Evolutionary conservation across 2,888 invertebrate genomes (phyloP), one percentile per base, ranked within the genome.

Genomic region (Branchipolynoe longqiensis): DNA sequence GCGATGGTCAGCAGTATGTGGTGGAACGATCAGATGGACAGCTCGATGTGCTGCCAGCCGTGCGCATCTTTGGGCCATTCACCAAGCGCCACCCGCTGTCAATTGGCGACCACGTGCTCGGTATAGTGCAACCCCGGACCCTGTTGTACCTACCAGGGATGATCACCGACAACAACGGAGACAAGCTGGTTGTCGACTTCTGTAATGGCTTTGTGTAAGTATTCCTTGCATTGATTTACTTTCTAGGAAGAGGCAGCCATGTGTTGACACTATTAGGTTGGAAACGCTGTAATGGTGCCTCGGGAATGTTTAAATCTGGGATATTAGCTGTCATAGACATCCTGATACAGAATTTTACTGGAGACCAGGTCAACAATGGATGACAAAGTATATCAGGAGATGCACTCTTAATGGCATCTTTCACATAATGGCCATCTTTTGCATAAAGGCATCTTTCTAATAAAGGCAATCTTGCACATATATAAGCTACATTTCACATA

Each of bases 21-120:
- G 81, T 93, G 22, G 90, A 91, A 78, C 92, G 92, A 91, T 86
- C 90, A 28, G 91, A 92, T 86, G 91, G 92, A 0, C 87, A 89
- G 3, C 82, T 88, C 38, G 74, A 90, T 58, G 87, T 86, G 28
- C 93, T 93, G 89, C 88, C 88, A 6, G 88, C 89, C 14, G 89
- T 89, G 69, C 90, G 91, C 86, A 91, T 93, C 38, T 93, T 93
- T 88, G 91, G 92, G 33, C 91, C 91, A 1, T 90, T 90, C 86
- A 92, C 91, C 22, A 90, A 90, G 38, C 88, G 89, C 22, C 91
- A 89, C 81, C 86, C 86, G 1, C 86, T 92, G 74, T 58, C 86
- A 25, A 78, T 88, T 12, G 90, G 90, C 8, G 91, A 90, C 81
- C 87, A 88, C 25, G 90, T 91, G 3, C 87, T 92, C 40, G 91